Conservation (phyloP, 2,113 vertebrate species). For the Sula dactylatra region DNA sequence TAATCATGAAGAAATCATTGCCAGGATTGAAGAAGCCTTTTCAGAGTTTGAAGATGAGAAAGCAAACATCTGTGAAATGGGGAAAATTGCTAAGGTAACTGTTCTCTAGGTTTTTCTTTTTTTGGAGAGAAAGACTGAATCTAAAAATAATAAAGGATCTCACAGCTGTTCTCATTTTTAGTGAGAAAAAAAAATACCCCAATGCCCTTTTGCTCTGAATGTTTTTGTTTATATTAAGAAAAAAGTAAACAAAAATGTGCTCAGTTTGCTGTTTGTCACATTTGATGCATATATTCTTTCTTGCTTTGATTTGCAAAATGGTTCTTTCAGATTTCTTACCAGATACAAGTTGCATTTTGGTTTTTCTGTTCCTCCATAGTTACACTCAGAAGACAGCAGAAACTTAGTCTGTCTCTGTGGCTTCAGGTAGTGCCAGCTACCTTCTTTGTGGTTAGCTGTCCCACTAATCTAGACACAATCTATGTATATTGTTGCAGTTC, state of each 20-base stretch:
- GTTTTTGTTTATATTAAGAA: background rate
- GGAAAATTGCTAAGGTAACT: constrained; percentile 94
- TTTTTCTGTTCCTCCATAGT: background rate
- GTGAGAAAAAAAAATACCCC: background rate
- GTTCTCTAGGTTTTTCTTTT: background rate
- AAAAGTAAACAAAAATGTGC: background rate
- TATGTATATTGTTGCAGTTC: background rate
- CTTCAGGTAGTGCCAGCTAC: background rate
- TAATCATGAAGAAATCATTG: constrained; percentile 85
- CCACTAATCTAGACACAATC: background rate
- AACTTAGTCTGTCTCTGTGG: background rate
- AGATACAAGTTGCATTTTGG: background rate
- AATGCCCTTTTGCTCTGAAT: background rate
- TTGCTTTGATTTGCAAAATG: background rate
- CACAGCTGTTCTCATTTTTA: background rate
- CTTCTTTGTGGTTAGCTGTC: background rate
- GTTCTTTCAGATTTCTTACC: background rate
- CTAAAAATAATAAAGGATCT: background rate
- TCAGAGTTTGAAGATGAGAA: constrained; percentile 90
- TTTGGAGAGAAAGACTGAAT: background rate
- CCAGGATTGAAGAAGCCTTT: constrained; percentile 85
- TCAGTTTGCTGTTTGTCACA: background rate
- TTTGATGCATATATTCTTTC: background rate
- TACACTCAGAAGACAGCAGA: background rate
- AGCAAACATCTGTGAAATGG: constrained; percentile 92